Conservation (phyloP, 2,113 vertebrate genomes). For the Myrmecobius fasciatus region DNA sequence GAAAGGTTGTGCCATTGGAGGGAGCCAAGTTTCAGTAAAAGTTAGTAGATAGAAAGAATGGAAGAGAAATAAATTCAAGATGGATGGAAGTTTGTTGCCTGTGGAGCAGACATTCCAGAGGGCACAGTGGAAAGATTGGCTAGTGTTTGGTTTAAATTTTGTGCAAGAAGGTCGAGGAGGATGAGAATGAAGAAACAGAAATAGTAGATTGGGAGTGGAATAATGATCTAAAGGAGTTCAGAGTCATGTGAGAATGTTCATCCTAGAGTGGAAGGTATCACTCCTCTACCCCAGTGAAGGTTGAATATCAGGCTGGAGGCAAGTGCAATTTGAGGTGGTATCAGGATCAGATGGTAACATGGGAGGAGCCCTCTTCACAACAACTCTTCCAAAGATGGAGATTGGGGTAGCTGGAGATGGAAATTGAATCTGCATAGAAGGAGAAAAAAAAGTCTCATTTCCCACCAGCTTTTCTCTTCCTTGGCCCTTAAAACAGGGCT, state of each 20-base stretch:
- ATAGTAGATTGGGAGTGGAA: neutral
- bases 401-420: neutral
- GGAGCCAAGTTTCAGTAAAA: too few relatives aligned
- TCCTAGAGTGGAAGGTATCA: neutral
- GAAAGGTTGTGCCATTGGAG: neutral
- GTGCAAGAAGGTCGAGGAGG: neutral
- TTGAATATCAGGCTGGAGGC: neutral
- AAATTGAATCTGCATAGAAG: neutral
- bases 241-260: neutral
- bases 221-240: neutral
- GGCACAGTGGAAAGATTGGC: neutral
- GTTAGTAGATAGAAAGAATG: too few relatives aligned
- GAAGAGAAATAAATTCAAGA: too few relatives aligned
- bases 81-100: too few relatives aligned
- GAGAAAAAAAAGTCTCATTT: neutral
- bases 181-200: neutral
- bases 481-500: neutral
- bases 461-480: neutral
- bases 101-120: neutral
- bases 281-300: neutral
- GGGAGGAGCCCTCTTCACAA: too few relatives aligned
- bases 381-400: neutral
- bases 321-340: neutral
- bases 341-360: too few relatives aligned
- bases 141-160: neutral